These are phyloP conservation scores for Petrocephalus zakoni DNA, from an alignment of 2,113 vertebrate species.

Conservation along the genomic window DNA sequence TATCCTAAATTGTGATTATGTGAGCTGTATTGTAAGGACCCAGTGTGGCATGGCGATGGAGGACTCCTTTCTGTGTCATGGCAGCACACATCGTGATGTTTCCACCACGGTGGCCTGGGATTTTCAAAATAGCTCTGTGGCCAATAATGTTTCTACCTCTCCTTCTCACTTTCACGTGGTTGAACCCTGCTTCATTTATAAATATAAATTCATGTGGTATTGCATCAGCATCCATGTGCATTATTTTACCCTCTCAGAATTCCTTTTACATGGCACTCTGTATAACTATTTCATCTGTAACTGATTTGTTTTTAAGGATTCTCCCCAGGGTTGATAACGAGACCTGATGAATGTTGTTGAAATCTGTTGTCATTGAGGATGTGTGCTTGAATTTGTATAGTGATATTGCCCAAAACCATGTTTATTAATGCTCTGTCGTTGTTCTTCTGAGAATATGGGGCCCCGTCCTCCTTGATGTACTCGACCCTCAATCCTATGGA, in stretches of 20 bases:
- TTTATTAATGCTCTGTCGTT: not conserved
- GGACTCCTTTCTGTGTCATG: too few relatives aligned
- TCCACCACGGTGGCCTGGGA: too few relatives aligned
- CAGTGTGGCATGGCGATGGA: too few relatives aligned
- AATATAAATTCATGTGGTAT: slow-evolving; percentile 1
- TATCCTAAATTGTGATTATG: too few relatives aligned
- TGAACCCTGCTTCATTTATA: slow-evolving; percentile 1
- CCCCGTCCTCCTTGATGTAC: not conserved
- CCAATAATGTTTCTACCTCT: not conserved
- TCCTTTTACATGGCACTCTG: too few relatives aligned
- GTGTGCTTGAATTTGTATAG: not conserved
- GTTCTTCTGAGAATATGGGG: too few relatives aligned
- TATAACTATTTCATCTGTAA: not conserved
- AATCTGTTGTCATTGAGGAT: not conserved
- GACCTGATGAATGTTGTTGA: not conserved
- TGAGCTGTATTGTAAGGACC: too few relatives aligned
- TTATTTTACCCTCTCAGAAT: not conserved
- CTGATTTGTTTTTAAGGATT: too few relatives aligned
- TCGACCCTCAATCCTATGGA: not conserved
- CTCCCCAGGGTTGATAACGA: not conserved
- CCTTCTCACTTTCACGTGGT: not conserved
- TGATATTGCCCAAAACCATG: slow-evolving; percentile 9
- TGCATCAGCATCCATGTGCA: slow-evolving; percentile 9
- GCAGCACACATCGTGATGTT: too few relatives aligned
- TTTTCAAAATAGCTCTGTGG: too few relatives aligned